phyloP scores from a whole-genome alignment of 2,797 vertebrate species.

The Austrolebias charrua region DNA sequence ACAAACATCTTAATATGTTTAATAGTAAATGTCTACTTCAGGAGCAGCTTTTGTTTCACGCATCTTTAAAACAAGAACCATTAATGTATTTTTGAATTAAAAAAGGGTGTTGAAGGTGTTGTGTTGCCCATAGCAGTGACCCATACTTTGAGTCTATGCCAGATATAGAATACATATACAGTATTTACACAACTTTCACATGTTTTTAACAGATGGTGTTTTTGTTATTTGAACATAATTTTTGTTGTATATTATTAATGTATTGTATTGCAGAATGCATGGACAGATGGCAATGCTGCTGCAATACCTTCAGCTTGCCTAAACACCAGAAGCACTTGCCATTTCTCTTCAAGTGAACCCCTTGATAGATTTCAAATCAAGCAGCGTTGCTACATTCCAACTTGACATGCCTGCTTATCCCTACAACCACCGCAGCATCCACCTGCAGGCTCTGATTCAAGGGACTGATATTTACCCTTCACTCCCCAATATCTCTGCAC shows the following conservation, averaged over 20 bases:
- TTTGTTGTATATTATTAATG: not conserved
- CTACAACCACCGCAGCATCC: constrained; percentile 11
- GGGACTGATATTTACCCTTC: constrained; percentile 24
- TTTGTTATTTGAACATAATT: not conserved
- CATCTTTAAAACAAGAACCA: not conserved
- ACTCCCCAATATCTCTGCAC: constrained; percentile 20
- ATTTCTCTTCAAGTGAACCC: constrained; percentile 11
- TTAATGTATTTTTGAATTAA: too few species aligned
- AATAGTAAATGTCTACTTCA: too few species aligned
- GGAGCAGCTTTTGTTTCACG: too few species aligned
- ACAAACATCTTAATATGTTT: too few species aligned
- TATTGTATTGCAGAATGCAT: not conserved
- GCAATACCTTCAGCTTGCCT: not conserved
- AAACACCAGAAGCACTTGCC: constrained; percentile 1
- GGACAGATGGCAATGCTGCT: not conserved
- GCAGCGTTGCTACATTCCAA: constrained; percentile 5
- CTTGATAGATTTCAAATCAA: constrained; percentile 13
- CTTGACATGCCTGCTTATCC: constrained; percentile 1
- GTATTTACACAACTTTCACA: not conserved
- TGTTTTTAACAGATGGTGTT: not conserved
- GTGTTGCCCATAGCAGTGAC: not conserved
- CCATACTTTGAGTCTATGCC: not conserved
- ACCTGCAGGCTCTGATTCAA: constrained; percentile 17
- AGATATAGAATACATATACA: not conserved
- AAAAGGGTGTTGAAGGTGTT: not conserved